Evolutionary conservation across 2,797 vertebrate genomes (phyloP).

Genomic region (Notolepis coatsorum): DNA sequence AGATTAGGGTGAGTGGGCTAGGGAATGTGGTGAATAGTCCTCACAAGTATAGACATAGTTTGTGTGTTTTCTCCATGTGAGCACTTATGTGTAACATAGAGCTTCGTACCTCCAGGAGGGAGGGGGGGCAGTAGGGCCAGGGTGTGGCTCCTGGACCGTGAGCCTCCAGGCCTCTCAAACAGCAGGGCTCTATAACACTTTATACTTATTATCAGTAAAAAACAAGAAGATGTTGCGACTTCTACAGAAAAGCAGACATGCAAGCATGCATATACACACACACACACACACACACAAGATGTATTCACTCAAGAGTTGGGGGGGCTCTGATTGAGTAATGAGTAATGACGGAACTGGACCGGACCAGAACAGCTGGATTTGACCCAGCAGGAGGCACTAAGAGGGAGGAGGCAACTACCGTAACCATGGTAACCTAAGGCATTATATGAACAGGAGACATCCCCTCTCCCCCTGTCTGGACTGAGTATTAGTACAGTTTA

Average conservation of each 20-base stretch:
- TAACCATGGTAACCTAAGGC: constrained; percentile 39
- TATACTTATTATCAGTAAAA: too few relatives aligned
- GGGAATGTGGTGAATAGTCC: too few relatives aligned
- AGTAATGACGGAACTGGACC: constrained; percentile 15
- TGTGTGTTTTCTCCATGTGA: too few relatives aligned
- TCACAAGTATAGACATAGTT: too few relatives aligned
- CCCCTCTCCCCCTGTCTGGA: constrained; percentile 53
- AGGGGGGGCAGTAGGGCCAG: constrained; percentile 18
- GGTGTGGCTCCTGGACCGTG: not conserved
- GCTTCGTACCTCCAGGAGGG: constrained; percentile 31
- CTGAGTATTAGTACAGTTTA: constrained; percentile 65
- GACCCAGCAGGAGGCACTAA: constrained; percentile 8
- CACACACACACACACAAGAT: constrained; percentile 39
- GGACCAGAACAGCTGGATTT: constrained; percentile 27
- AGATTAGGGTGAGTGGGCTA: too few relatives aligned
- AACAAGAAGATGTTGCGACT: not conserved
- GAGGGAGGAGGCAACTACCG: constrained; percentile 32
- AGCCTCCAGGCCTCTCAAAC: not conserved
- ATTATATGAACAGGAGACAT: constrained; percentile 40
- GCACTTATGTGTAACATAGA: constrained; percentile 2
- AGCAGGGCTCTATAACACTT: too few relatives aligned
- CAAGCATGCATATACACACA: not conserved
- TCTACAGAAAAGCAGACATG: not conserved
- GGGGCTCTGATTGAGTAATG: constrained; percentile 1
- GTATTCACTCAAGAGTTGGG: constrained; percentile 19